Conservation (phyloP, 2,797 vertebrate species). For the Peromyscus melanophrys region DNA sequence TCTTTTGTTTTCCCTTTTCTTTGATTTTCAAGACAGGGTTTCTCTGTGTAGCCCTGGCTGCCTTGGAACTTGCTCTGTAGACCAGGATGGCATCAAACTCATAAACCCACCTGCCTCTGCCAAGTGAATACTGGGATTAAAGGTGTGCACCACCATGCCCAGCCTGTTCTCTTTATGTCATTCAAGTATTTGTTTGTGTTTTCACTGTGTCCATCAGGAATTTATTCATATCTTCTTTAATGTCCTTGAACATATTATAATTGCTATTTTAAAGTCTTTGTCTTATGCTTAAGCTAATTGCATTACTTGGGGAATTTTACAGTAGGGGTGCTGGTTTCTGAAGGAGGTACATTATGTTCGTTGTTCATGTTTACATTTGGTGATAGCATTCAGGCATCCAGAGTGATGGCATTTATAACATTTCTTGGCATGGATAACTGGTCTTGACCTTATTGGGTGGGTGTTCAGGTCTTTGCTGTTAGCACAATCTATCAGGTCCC, state of each 20-base stretch:
- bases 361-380: not conserved
- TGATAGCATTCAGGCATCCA: not conserved
- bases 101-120: not conserved
- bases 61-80: not conserved
- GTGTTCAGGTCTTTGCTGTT: not conserved
- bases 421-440: not conserved
- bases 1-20: not conserved
- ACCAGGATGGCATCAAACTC: not conserved
- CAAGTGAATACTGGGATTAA: not conserved
- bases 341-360: not conserved
- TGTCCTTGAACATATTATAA: not conserved
- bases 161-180: not conserved
- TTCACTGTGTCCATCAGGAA: not conserved
- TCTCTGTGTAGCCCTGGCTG: not conserved
- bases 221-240: not conserved
- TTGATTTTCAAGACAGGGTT: not conserved
- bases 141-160: not conserved
- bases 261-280: not conserved
- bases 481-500: not conserved
- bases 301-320: not conserved
- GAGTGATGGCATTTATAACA: not conserved
- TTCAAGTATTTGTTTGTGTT: not conserved
- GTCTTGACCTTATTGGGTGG: not conserved
- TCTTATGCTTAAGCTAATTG: not conserved
- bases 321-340: not conserved